Evolutionary conservation across 2,113 vertebrate genomes (phyloP).

Genomic region (Azemiops feae): DNA sequence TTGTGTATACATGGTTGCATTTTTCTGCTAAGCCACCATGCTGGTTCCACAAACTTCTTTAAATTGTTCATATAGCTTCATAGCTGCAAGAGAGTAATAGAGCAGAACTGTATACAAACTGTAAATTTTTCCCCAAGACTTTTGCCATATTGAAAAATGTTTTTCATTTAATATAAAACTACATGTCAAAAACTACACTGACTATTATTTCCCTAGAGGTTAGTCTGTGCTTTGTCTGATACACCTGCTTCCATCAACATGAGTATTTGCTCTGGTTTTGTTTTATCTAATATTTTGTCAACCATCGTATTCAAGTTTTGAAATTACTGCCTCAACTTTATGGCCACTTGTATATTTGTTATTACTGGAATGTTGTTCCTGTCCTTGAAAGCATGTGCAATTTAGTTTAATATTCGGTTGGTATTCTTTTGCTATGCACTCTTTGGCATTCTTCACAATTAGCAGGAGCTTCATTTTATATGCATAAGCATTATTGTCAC

Average conservation of each 20-base stretch:
- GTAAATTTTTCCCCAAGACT: background rate
- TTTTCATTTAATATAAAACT: constrained; percentile 18
- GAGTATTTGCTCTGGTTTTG: background rate
- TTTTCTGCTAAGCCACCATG: background rate
- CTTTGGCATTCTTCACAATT: background rate
- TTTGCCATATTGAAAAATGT: background rate
- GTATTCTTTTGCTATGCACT: background rate
- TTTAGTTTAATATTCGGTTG: background rate
- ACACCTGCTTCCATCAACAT: background rate
- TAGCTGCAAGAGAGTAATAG: background rate
- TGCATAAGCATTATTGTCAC: background rate
- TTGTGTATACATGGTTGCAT: background rate
- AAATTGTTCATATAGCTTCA: background rate
- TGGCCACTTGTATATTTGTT: background rate
- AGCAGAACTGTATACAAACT: background rate
- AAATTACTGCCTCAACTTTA: constrained; percentile 20
- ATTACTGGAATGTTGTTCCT: background rate
- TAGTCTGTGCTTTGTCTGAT: background rate
- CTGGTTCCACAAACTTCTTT: background rate
- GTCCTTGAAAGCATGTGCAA: constrained; percentile 30
- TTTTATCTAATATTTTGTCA: constrained; percentile 10
- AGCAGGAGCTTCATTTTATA: constrained; percentile 3
- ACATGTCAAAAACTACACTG: background rate
- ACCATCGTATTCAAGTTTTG: background rate
- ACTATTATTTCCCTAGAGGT: background rate